Evolutionary conservation across 2,888 invertebrate genomes (phyloP).

Genomic region (Eupithecia dodoneata): DNA sequence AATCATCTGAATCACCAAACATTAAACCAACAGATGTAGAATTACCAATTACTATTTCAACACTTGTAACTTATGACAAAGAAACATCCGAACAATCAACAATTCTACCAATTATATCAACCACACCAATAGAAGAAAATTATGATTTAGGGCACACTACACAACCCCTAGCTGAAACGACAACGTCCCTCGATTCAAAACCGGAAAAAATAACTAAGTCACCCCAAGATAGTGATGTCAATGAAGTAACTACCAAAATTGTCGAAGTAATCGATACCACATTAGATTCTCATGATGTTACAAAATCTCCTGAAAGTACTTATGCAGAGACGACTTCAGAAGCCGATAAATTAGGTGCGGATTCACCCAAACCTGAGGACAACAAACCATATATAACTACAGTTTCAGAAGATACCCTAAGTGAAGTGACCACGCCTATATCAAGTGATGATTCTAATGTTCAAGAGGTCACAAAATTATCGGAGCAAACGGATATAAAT

Average conservation of each 20-base stretch:
- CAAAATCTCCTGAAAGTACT: slow-evolving; percentile 12
- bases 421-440: slow-evolving; percentile 18
- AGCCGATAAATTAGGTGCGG: not conserved
- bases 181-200: not conserved
- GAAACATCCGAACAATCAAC: slow-evolving; percentile 1
- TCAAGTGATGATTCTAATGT: slow-evolving; percentile 3
- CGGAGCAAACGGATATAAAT: slow-evolving; percentile 15
- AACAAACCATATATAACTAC: slow-evolving; percentile 18
- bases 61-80: slow-evolving; percentile 9
- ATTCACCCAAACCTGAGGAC: slow-evolving; percentile 13
- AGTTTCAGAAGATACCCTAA: slow-evolving; percentile 17
- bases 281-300: slow-evolving; percentile 7
- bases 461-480: slow-evolving; percentile 17
- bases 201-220: not conserved
- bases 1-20: slow-evolving; percentile 10
- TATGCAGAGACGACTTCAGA: slow-evolving; percentile 5
- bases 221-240: not conserved
- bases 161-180: slow-evolving; percentile 16
- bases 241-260: not conserved
- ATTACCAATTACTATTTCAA: slow-evolving; percentile 8
- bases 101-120: not conserved
- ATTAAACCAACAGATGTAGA: slow-evolving; percentile 4
- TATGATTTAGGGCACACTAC: not conserved
- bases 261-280: not conserved
- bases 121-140: not conserved